Evolutionary conservation across 2,113 vertebrate genomes (phyloP).

Genomic region (Pterocles orientalis): DNA sequence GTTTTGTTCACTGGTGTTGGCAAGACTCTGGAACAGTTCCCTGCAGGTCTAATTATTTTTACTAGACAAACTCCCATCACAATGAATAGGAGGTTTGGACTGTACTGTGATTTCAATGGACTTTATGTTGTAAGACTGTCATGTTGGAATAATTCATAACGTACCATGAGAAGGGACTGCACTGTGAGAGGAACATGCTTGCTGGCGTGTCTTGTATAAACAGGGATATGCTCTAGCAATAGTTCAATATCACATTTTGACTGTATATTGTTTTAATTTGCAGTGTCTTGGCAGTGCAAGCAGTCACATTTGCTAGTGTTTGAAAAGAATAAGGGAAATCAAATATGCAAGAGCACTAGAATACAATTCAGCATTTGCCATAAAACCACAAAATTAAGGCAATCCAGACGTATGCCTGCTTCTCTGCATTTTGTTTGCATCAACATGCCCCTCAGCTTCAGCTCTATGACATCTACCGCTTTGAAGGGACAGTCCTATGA

Average conservation of each 20-base stretch:
- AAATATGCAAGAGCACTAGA: conserved; percentile 40
- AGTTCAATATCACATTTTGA: background rate
- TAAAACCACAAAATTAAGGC: conserved; percentile 33
- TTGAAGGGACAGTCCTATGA: background rate
- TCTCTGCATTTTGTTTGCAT: background rate
- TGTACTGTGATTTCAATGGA: background rate
- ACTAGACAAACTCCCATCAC: conserved; percentile 22
- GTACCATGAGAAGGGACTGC: background rate
- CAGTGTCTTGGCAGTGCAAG: background rate
- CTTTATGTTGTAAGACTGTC: background rate
- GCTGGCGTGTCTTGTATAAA: background rate
- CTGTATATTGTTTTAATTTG: conserved; percentile 48
- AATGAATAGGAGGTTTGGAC: conserved; percentile 35
- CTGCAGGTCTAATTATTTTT: conserved; percentile 72
- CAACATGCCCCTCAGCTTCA: background rate
- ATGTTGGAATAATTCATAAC: background rate
- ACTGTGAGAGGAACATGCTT: background rate
- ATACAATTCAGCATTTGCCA: conserved; percentile 6
- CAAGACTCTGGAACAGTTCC: conserved; percentile 55
- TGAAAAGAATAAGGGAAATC: conserved; percentile 56
- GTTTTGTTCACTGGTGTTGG: conserved; percentile 46
- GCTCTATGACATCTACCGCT: background rate
- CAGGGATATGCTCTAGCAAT: background rate
- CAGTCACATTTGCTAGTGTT: conserved; percentile 34
- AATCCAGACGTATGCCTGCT: background rate